phyloP scores from a whole-genome alignment of 1,140 invertebrate species.

The Saccostrea echinata region DNA sequence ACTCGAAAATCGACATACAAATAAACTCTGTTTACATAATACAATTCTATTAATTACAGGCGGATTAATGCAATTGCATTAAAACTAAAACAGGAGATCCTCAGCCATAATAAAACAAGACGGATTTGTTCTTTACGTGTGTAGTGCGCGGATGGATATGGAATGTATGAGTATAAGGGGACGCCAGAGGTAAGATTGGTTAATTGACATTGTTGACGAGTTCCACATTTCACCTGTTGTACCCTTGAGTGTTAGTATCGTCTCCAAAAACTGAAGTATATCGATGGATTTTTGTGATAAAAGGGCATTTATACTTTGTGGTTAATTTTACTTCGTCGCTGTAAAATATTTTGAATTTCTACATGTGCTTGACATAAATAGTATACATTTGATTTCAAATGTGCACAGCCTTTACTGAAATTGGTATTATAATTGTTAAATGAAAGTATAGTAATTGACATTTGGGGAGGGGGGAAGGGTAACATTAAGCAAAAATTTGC shows the following conservation, averaged over 20 bases:
- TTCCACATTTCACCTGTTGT: background rate
- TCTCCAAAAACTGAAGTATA: background rate
- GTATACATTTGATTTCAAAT: no score
- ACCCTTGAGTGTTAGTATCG: slow-evolving; percentile 18
- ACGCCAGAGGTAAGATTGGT: background rate
- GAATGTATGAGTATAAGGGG: background rate
- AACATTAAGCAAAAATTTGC: no score
- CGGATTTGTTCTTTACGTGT: background rate
- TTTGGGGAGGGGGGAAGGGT: no score
- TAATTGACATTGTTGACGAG: slow-evolving; percentile 9
- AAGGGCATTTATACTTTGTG: slow-evolving; percentile 24
- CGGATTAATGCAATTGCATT: background rate
- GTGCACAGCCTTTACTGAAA: no score
- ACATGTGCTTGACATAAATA: no score
- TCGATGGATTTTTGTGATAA: slow-evolving; percentile 7
- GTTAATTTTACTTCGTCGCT: background rate
- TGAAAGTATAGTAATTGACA: no score
- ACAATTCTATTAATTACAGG: background rate
- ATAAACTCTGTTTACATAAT: no score
- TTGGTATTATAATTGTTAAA: no score
- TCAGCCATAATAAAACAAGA: background rate
- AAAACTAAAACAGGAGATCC: background rate
- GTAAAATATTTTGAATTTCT: background rate
- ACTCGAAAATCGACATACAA: no score
- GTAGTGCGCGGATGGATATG: background rate